Conservation (phyloP, 2,888 invertebrate species). For the Trilocha varians region DNA sequence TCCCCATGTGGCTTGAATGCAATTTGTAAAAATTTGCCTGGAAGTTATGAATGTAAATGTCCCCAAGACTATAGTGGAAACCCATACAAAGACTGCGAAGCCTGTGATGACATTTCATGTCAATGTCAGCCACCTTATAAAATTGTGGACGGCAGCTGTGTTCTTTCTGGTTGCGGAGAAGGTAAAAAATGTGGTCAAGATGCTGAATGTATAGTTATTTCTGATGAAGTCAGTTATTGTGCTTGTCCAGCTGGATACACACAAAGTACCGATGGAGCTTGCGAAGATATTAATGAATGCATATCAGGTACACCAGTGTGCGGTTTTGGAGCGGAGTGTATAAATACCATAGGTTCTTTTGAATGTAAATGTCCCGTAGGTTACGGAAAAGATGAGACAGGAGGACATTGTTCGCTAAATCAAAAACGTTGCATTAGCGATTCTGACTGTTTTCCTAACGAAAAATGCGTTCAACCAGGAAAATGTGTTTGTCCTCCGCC, state of each 20-base stretch:
- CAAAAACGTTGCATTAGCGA: constrained; percentile 88
- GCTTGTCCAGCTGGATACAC: constrained; percentile 92
- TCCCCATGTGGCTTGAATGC: constrained; percentile 91
- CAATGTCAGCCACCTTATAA: constrained; percentile 92
- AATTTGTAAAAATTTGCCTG: constrained; percentile 92
- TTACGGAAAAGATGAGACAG: constrained; percentile 86
- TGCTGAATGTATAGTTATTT: constrained; percentile 91
- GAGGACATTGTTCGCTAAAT: constrained; percentile 86
- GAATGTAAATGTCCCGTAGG: constrained; percentile 87
- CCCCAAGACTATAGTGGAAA: constrained; percentile 91
- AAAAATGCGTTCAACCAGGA: constrained; percentile 93
- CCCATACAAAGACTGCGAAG: constrained; percentile 89
- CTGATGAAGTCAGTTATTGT: constrained; percentile 92
- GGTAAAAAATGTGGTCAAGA: constrained; percentile 87
- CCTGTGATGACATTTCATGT: constrained; percentile 87
- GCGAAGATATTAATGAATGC: constrained; percentile 90
- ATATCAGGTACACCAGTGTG: constrained; percentile 82
- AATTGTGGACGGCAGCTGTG: constrained; percentile 86
- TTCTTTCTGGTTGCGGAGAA: constrained; percentile 86
- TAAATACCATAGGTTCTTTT: constrained; percentile 84
- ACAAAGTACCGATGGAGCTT: constrained; percentile 84
- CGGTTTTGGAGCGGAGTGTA: constrained; percentile 90
- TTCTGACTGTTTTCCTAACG: constrained; percentile 87
- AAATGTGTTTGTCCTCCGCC: constrained; percentile 94
- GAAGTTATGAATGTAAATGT: constrained; percentile 94